These are phyloP conservation scores for Plestiodon gilberti DNA, from an alignment of 2,113 vertebrate species.

Conservation along the genomic window DNA sequence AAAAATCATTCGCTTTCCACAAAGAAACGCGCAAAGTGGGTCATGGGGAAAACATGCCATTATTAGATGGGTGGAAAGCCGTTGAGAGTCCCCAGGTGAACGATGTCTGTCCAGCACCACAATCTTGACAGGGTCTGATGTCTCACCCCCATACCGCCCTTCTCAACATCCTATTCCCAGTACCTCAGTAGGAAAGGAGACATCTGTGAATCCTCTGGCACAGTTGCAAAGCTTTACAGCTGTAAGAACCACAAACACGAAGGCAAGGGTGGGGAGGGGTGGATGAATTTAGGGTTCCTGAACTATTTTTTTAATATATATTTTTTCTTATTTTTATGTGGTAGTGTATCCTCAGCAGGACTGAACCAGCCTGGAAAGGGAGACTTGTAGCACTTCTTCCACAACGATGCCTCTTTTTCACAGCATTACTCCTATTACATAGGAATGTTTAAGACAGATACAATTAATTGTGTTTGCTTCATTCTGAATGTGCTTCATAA, in stretches of 20 bases:
- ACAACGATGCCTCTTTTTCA: background rate
- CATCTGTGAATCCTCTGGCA: slow-evolving; percentile 73
- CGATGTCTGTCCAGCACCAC: slow-evolving; percentile 41
- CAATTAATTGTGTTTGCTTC: background rate
- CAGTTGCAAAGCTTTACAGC: slow-evolving; percentile 70
- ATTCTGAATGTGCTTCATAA: slow-evolving; percentile 36
- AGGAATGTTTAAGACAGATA: slow-evolving; percentile 26
- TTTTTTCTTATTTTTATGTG: too few relatives aligned
- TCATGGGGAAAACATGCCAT: slow-evolving; percentile 32
- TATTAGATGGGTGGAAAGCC: slow-evolving; percentile 49
- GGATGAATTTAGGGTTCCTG: slow-evolving; percentile 55
- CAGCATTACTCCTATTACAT: slow-evolving; percentile 14
- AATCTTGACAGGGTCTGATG: slow-evolving; percentile 37
- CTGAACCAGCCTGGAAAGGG: too few relatives aligned
- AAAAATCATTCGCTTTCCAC: slow-evolving; percentile 54
- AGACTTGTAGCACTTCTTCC: background rate
- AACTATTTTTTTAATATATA: slow-evolving; percentile 53
- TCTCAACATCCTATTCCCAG: slow-evolving; percentile 34
- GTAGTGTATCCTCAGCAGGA: too few relatives aligned
- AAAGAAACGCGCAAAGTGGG: slow-evolving; percentile 53
- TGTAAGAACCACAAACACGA: slow-evolving; percentile 74
- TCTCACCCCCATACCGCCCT: slow-evolving; percentile 22
- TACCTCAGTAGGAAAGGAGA: slow-evolving; percentile 69
- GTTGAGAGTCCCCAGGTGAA: slow-evolving; percentile 46
- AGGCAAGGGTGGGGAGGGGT: slow-evolving; percentile 49